Conservation (phyloP, 2,113 vertebrate species). For the Sylvia atricapilla region DNA sequence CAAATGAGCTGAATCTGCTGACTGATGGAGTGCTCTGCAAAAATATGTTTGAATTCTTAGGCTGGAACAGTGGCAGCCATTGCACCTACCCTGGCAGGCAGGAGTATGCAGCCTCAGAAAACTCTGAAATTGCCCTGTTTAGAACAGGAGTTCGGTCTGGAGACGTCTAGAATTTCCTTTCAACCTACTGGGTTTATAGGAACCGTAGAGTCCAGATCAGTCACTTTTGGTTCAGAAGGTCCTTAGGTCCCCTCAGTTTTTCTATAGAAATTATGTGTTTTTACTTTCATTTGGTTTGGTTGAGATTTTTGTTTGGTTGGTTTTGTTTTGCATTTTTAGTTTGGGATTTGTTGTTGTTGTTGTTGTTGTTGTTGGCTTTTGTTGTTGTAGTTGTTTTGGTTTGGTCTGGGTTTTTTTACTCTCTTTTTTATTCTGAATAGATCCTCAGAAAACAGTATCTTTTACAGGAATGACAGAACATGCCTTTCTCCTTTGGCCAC, state of each 20-base stretch:
- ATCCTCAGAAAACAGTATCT: not conserved
- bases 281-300: not conserved
- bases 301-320: too few relatives aligned
- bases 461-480: not conserved
- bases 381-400: fast-evolving
- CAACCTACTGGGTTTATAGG: not conserved
- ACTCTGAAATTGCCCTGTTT: not conserved
- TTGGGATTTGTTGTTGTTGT: not conserved
- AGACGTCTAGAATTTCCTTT: not conserved
- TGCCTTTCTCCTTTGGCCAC: not conserved
- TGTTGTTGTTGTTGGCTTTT: not conserved
- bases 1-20: not conserved
- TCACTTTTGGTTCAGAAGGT: not conserved
- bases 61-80: not conserved
- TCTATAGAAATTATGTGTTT: not conserved
- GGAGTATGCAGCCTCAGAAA: not conserved
- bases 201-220: not conserved
- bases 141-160: not conserved
- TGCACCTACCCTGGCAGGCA: not conserved
- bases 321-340: not conserved
- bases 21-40: not conserved
- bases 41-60: not conserved
- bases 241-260: not conserved
- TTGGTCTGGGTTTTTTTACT: fast-evolving
- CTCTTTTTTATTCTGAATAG: fast-evolving